Conservation (phyloP, 2,888 invertebrate genomes). For the Philereme transversata region DNA sequence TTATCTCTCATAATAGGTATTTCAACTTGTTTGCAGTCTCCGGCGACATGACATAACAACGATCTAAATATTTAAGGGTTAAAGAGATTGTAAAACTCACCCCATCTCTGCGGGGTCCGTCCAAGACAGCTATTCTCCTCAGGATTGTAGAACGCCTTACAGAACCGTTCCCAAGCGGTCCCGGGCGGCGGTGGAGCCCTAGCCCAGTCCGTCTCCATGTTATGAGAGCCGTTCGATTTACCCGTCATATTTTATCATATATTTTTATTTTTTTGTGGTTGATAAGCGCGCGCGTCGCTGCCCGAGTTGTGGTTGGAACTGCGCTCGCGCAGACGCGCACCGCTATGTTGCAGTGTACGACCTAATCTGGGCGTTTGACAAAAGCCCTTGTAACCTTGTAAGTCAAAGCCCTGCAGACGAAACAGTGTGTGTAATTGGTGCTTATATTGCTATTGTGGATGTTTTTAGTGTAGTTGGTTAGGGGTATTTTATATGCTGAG, state of each 20-base stretch:
- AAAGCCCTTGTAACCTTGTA: constrained; percentile 23
- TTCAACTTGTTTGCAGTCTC: no score
- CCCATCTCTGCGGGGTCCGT: constrained; percentile 74
- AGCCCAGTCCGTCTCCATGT: constrained; percentile 66
- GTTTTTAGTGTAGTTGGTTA: no score
- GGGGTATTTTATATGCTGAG: no score
- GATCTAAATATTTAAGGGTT: no score
- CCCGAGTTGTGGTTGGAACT: constrained; percentile 45
- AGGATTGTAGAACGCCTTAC: constrained; percentile 64
- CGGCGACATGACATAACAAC: no score
- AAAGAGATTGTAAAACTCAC: constrained; percentile 51
- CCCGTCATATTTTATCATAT: constrained; percentile 58
- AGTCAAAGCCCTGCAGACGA: background rate
- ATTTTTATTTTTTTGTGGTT: constrained; percentile 9
- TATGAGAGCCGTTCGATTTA: constrained; percentile 58
- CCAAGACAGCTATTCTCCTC: constrained; percentile 72
- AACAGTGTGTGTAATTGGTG: no score
- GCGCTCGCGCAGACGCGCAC: constrained; percentile 46
- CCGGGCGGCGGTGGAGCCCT: constrained; percentile 62
- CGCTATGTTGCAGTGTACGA: constrained; percentile 32
- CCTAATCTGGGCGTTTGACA: constrained; percentile 24
- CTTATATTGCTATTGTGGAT: no score
- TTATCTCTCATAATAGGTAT: no score
- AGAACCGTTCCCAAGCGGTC: constrained; percentile 52
- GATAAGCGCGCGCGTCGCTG: constrained; percentile 14